A percentile compares a stretch with the other conserved stretches of the same genome.
phyloP scores from a whole-genome alignment of 2,888 invertebrate species.

The Abrostola triplasia region DNA sequence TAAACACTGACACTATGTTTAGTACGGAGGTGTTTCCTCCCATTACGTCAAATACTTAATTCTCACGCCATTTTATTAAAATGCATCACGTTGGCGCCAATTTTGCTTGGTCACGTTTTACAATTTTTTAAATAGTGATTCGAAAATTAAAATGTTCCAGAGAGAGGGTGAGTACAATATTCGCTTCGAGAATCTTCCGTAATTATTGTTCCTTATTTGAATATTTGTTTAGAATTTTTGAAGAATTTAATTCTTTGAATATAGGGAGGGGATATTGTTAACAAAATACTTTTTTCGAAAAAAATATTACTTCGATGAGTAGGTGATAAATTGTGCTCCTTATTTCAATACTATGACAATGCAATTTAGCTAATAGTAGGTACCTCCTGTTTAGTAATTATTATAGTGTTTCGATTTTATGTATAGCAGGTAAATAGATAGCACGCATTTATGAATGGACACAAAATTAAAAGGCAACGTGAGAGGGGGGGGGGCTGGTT shows the following conservation, averaged over 20 bases:
- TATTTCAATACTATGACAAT: neutral
- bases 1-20: too few species aligned
- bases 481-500: too few species aligned
- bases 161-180: conserved; percentile 1
- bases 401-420: too few species aligned
- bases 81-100: neutral
- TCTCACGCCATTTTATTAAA: too few species aligned
- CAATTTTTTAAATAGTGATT: neutral
- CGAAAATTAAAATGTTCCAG: neutral
- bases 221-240: neutral
- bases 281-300: neutral
- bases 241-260: too few species aligned
- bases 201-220: neutral
- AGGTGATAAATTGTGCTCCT: neutral
- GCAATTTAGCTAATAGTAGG: neutral
- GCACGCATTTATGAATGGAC: too few species aligned
- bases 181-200: neutral
- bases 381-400: too few species aligned
- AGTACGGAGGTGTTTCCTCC: too few species aligned
- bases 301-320: neutral
- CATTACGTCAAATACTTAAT: too few species aligned
- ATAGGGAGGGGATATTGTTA: too few species aligned
- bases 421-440: too few species aligned
- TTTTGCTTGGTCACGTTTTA: neutral
- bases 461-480: too few species aligned